Percentiles rank a stretch among this genome's conserved stretches.
phyloP scores from a whole-genome alignment of 1,140 invertebrate genomes.

The Ganaspis sp. region DNA sequence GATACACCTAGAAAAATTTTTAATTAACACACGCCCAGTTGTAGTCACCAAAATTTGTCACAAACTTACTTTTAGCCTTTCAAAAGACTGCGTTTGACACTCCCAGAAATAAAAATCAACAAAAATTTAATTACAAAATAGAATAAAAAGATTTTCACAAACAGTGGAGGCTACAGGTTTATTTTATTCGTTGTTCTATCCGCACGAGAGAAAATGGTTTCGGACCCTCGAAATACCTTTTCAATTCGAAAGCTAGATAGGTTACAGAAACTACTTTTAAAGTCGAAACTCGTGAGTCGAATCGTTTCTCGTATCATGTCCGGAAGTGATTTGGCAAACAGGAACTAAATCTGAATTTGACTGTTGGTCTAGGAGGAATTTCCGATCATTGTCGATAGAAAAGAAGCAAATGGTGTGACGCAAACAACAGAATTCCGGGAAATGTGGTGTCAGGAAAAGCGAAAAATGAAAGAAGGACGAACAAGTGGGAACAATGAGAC shows the following conservation, averaged over 20 bases:
- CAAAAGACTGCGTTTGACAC: no score
- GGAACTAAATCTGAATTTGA: slow-evolving; percentile 15
- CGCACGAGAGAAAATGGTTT: no score
- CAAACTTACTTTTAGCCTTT: no score
- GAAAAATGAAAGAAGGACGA: not conserved
- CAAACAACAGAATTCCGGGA: not conserved
- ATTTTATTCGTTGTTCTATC: no score
- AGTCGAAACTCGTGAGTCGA: not conserved
- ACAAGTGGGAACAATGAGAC: slow-evolving; percentile 34
- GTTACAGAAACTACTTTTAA: not conserved
- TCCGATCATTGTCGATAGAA: not conserved
- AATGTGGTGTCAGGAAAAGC: not conserved
- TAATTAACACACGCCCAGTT: no score
- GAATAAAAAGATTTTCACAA: no score
- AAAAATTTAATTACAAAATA: no score
- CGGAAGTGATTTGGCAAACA: slow-evolving; percentile 13
- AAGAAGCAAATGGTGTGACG: not conserved
- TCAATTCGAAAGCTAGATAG: not conserved
- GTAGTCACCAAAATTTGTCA: no score
- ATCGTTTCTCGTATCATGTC: slow-evolving; percentile 17
- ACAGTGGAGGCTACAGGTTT: no score
- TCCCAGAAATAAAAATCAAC: no score
- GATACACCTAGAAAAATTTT: no score
- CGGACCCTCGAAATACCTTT: no score
- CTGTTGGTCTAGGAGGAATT: slow-evolving; percentile 8